Base-by-base conservation (phyloP, 2,888 invertebrate genomes). In the Belgica antarctica region DNA sequence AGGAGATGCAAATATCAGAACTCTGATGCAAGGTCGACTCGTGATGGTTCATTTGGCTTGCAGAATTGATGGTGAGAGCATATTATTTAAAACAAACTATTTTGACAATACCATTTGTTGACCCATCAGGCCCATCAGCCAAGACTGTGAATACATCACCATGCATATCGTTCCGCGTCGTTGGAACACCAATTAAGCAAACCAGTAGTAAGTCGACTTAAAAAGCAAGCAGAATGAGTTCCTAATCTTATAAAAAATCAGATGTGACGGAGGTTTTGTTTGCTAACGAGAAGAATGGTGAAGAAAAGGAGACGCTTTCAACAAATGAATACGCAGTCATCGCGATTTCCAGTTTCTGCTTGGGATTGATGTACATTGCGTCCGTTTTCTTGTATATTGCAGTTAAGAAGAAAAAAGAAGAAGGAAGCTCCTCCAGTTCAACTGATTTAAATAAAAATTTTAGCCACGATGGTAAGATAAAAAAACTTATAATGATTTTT, bases 281-380 rank as follows among this genome's bases (percentile, higher is more conserved):
- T 77, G 84, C 87, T 71, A 82, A 86, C 7, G 88, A 87, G 75
- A 82, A 85, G 8, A 83, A 85, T 19, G 83, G 83, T 0, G 81
- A 83, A 72, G 78, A 82, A n/a, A 78, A 82, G 59, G 80, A 80
- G 8, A 81, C 84, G 28, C 83, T 92, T 71, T 85, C 87, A 24
- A 83, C 88, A 12, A 84, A 88, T 8, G 92, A 93, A 80, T 92
- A 92, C 75, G 85, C 92, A 19, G 90, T 91, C 0, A 92, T 94
- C 71, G 93, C 90, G 28, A 84, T 92, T 61, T 90, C 90, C 74
- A 90, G 92, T 17, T 82, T 93, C 17, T 82, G 93, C n/a, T 82
- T 94, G n/a, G 92, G 92, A 0, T 82, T 93, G 31, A 89, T 93
- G 74, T 94, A 94, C 78, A 89, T 93, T 17, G 89, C 91, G 0